Base-by-base conservation (phyloP, 1,140 invertebrate species). In the Littorina saxatilis region DNA sequence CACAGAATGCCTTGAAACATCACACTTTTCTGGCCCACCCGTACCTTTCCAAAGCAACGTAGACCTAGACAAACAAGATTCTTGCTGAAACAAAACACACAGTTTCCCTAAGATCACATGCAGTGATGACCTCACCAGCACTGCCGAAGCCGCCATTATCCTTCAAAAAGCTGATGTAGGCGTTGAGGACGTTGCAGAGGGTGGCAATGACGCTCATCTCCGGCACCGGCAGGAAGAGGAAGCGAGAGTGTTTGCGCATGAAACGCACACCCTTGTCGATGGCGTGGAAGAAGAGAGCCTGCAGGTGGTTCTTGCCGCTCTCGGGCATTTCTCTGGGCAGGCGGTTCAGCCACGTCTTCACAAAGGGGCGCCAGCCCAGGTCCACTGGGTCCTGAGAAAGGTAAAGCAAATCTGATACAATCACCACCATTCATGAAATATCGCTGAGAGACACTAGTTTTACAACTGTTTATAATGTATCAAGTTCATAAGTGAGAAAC, bases 251-350 rank as follows among this genome's bases (percentile, higher is more conserved):
- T 58, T 88, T 87, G 13, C 82, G 77, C 35, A 90, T 79, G 85
- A 92, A 95, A 94, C 37, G 90, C 82, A 68, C 95, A 90, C 58
- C 94, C 94, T 85, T 93, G 87, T 95, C 94, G 1, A 96, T 93
- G 75, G 94, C 94, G 58, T 89, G 92, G 1, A 94, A 90, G 87
- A 96, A 96, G 5, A 96, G 87, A 0, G 92, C 87, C 32, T 94
- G 87, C 1, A 96, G 88, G 52, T 94, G 94, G 3, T 93, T 88
- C 61, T 87, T 87, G 37, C 87, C 92, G 83, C 87, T 88, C 23
- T 92, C 89, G 11, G 92, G 91, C 77, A 92, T 82, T 11, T 89
- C 88, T 81, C 85, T 83, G 1, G 91, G 90, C 29, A 93, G 86
- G n/a, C 85, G 83, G 40, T 79, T 82, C 23, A 92, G 66, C 92